phyloP scores from a whole-genome alignment of 2,113 vertebrate genomes.

The Plotosus lineatus region DNA sequence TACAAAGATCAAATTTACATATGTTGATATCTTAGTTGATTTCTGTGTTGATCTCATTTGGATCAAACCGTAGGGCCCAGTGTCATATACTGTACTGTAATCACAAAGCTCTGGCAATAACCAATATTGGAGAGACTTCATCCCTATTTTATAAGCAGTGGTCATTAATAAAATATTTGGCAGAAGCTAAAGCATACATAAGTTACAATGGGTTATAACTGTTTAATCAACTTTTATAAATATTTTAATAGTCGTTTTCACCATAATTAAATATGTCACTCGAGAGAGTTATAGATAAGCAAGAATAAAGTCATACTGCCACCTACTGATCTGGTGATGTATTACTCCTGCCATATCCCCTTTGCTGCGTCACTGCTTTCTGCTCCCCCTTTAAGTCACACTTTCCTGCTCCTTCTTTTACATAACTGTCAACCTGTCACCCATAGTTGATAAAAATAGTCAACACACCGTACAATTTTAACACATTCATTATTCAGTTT shows the following conservation, averaged over 20 bases:
- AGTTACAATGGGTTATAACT: neutral
- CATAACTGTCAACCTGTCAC: too few relatives aligned
- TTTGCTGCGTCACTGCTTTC: neutral
- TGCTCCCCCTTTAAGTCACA: neutral
- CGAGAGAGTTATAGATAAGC: neutral
- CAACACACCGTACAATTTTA: too few relatives aligned
- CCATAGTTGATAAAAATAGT: too few relatives aligned
- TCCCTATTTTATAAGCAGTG: neutral
- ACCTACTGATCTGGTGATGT: slow-evolving; percentile 36
- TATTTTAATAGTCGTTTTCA: neutral
- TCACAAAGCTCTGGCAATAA: neutral
- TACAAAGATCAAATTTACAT: too few relatives aligned
- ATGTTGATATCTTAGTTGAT: too few relatives aligned
- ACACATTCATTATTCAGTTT: too few relatives aligned
- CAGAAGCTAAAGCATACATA: neutral
- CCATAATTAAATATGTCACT: neutral
- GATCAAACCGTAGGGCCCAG: neutral
- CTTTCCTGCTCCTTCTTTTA: neutral
- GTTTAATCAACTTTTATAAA: neutral
- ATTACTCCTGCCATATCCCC: neutral
- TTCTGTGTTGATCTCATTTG: neutral
- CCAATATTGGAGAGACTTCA: neutral
- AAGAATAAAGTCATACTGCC: slow-evolving; percentile 30
- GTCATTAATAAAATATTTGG: neutral
- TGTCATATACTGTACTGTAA: too few relatives aligned